These are phyloP conservation scores for Nesidiocoris tenuis DNA, from an alignment of 2,888 invertebrate species.

Conservation along the genomic window DNA sequence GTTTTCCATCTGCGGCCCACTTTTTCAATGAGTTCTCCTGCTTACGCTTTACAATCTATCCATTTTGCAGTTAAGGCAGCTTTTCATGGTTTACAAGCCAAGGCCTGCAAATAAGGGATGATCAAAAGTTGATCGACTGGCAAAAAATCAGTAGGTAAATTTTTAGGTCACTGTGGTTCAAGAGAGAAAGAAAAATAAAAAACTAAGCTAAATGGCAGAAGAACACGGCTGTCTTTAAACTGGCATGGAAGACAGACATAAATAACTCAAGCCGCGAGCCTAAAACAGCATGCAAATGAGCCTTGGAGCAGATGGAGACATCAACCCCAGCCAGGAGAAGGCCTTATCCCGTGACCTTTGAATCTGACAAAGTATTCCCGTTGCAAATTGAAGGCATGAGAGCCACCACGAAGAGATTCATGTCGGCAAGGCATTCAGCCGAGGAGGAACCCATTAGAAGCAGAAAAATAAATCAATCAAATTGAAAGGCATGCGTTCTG, in stretches of 20 bases:
- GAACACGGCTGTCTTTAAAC: no score
- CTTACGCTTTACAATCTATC: no score
- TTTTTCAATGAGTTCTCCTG: no score
- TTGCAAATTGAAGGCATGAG: neutral
- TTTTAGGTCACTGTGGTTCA: neutral
- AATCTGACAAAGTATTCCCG: constrained; percentile 26
- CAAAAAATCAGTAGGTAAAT: neutral
- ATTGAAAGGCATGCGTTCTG: no score
- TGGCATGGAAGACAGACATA: neutral
- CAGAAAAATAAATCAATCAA: no score
- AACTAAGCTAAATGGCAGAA: no score
- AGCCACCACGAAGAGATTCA: neutral
- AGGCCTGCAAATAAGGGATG: no score
- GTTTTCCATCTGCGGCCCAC: no score
- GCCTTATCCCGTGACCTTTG: constrained; percentile 1
- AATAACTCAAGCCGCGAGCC: constrained; percentile 16
- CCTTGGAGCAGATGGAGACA: constrained; percentile 10
- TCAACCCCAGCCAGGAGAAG: neutral
- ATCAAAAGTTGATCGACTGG: no score
- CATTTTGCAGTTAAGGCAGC: no score
- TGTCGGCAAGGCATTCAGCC: neutral
- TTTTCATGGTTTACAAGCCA: no score
- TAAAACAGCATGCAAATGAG: constrained; percentile 20
- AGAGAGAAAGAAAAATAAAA: neutral
- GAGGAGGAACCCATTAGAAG: neutral